Evolutionary conservation across 2,113 vertebrate genomes (phyloP).

Genomic region (Gyps fulvus): DNA sequence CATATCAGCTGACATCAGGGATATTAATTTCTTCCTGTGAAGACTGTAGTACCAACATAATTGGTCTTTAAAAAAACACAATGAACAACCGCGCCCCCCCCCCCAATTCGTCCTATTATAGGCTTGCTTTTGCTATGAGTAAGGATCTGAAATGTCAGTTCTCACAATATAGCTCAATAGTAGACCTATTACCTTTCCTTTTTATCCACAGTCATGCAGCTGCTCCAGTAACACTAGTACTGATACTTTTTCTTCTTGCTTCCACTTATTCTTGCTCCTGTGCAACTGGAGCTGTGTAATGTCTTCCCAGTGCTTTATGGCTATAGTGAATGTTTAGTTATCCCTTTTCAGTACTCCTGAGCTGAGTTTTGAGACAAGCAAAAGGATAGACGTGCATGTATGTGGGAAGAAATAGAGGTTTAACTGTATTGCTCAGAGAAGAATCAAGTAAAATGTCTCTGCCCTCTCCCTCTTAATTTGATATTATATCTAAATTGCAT

Average conservation of each 20-base stretch:
- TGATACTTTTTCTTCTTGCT: neutral
- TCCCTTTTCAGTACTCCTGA: neutral
- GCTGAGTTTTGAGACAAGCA: neutral
- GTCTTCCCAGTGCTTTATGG: neutral
- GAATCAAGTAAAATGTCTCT: neutral
- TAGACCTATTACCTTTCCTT: neutral
- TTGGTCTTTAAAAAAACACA: neutral
- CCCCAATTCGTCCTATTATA: neutral
- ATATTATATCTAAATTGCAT: neutral
- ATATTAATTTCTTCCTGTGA: constrained; percentile 31
- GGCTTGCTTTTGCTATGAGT: neutral
- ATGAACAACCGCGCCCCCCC: too few species aligned
- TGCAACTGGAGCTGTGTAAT: neutral
- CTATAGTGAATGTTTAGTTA: neutral
- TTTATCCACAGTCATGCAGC: neutral
- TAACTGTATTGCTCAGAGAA: neutral
- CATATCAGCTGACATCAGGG: neutral
- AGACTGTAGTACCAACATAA: neutral
- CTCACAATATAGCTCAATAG: neutral
- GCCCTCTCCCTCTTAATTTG: neutral
- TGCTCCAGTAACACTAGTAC: neutral
- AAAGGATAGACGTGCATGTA: neutral
- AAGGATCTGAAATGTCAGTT: neutral
- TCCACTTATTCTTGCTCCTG: neutral
- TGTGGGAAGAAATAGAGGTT: neutral